Evolutionary conservation across 2,888 invertebrate species (phyloP), one percentile per base, ranked within the genome.

Genomic region (Thumatha senex): DNA sequence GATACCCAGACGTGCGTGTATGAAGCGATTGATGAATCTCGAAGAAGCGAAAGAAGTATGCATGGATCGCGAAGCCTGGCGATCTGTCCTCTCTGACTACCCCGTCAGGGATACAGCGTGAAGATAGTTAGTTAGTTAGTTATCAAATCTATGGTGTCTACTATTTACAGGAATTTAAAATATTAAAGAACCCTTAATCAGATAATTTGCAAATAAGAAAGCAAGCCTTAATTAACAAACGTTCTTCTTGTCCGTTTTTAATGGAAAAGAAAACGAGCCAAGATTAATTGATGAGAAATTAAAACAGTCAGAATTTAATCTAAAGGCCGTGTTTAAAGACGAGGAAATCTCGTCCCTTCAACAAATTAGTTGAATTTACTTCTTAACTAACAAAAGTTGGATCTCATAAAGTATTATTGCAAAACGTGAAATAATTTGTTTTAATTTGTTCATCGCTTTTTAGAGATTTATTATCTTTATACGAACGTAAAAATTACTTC

Each of bases 201-300:
- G n/a, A 38, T 38, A 36, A 36, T 7, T 45, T 30, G 14, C 12
- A 14, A 31, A 15, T 15, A 7, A 29, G 24, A 40, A 41, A 24
- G 36, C 44, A 61, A 72, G n/a, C 69, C 61, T 67, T 61, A 61
- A 62, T 64, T 64, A 51, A 46, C 43, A 51, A 63, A 61, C 58
- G 51, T 60, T 58, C 62, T 61, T 69, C 54, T 12, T 31, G 11
- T 31, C 8, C 51, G 63, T 72, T 63, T 58, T 61, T 71, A 74
- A 76, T 76, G 58, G 67, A 76, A 78, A 77, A 76, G 74, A 70
- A 78, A 82, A 80, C 72, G 67, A 64, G 58, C 51, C 70, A 70
- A 80, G 76, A 80, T 80, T 82, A 81, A 83, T 81, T 79, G 78
- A 79, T 72, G 80, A 74, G 69, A 80, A 82, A 82, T 84, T 78